Base-by-base conservation (phyloP, 2,888 invertebrate genomes). In the Allolobophora icterica region DNA sequence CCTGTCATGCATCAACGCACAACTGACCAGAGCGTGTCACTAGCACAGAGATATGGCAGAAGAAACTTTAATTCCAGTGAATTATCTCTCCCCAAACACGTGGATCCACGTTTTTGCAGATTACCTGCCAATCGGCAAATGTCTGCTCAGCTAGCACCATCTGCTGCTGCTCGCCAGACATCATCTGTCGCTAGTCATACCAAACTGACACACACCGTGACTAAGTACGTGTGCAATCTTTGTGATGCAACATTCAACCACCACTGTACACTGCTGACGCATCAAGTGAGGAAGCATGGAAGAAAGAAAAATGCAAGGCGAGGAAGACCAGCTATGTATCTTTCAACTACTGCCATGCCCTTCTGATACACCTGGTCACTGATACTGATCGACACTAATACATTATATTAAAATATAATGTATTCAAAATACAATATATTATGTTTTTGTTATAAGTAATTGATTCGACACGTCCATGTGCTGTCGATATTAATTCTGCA, bases 231-330 rank as follows among this genome's bases (percentile, higher is more conserved):
- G 87, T 87, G 87, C 87, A 87, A 87, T 35, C 19, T 87, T 8
- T 87, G 87, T 19, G 87, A 87, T 87, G 87, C 87, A 21, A 87
- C 87, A 35, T 87, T 87, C 87, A 87, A 87, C 35, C 87, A 87
- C 35, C 87, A 87, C 34, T 87, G 87, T 35, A 87, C 87, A 0
- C 87, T 87, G 34, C 87, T 87, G 38, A 87, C 87, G 11, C 87
- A 87, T 34, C 87, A 87, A 38, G 87, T 87, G 24, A 34, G 87
- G n/a, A 87, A 87, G 24, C 87, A 87, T 35, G 87, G 87, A 87
- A 34, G 87, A 35, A 17, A 87, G 35, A 87, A 87, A 17, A 87
- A 87, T 34, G 87, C 87, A 30, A 87, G 87, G 24, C 87, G 87
- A 17, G 87, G 87, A 87, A 34, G 87, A 35, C 87, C 87, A 17